Evolutionary conservation across 1,140 invertebrate species (phyloP).

Genomic region (Pseudachorutes palmiensis): DNA sequence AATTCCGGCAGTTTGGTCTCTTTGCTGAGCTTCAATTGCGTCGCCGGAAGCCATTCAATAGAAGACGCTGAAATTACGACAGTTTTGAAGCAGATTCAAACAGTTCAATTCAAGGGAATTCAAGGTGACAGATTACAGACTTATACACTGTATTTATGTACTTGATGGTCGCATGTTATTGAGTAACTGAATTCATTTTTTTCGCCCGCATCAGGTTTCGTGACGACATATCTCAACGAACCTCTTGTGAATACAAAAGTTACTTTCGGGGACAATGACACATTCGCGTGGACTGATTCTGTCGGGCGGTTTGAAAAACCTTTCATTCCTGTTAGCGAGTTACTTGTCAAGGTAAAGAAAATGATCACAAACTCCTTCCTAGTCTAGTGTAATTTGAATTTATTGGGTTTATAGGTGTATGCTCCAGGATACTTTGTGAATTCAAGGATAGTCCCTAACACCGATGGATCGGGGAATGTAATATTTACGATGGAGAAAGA

Average conservation of each 20-base stretch:
- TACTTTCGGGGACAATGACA: too few relatives aligned
- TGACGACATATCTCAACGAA: slow-evolving; percentile 46
- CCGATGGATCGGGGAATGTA: too few relatives aligned
- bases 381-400: not conserved
- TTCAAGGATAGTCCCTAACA: too few relatives aligned
- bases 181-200: too few relatives aligned
- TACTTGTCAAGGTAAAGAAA: slow-evolving; percentile 43
- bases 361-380: not conserved
- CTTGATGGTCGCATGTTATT: too few relatives aligned
- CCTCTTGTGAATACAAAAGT: slow-evolving; percentile 53
- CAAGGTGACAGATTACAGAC: too few relatives aligned
- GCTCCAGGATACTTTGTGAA: too few relatives aligned
- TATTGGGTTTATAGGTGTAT: slow-evolving; percentile 8
- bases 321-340: too few relatives aligned
- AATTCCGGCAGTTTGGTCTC: slow-evolving; percentile 20
- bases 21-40: slow-evolving; percentile 26
- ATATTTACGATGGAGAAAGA: slow-evolving; percentile 57
- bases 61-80: not conserved
- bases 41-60: slow-evolving; percentile 11
- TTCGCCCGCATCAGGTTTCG: slow-evolving; percentile 16
- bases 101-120: slow-evolving; percentile 21
- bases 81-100: slow-evolving; percentile 16
- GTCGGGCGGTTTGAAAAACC: too few relatives aligned
- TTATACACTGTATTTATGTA: too few relatives aligned
- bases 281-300: too few relatives aligned